phyloP scores from a whole-genome alignment of 2,797 vertebrate genomes.

The Gobio occitaniae region DNA sequence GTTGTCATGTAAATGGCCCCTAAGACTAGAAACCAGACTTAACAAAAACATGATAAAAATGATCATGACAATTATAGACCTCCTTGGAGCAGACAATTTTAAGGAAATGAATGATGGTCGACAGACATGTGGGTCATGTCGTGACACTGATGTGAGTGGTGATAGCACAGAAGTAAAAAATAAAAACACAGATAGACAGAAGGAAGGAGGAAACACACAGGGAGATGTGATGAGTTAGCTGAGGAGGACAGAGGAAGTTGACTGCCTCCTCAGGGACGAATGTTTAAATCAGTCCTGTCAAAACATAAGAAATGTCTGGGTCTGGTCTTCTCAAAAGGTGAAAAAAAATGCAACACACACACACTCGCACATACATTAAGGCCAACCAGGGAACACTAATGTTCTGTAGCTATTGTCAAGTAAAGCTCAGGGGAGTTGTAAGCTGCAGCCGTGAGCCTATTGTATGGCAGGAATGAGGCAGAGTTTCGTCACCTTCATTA shows the following conservation, averaged over 20 bases:
- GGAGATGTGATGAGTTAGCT: slow-evolving; percentile 5
- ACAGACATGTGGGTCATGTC: not conserved
- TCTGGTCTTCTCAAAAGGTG: slow-evolving; percentile 2
- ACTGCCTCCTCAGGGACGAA: slow-evolving; percentile 35
- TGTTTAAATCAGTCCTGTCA: slow-evolving; percentile 46
- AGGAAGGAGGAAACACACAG: slow-evolving; percentile 4
- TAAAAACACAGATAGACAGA: not conserved
- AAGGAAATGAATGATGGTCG: not conserved
- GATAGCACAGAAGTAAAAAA: not conserved
- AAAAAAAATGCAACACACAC: slow-evolving; percentile 21
- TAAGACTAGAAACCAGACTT: not conserved
- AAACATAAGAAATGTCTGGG: slow-evolving; percentile 33
- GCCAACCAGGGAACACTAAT: slow-evolving; percentile 32
- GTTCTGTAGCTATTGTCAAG: slow-evolving; percentile 41
- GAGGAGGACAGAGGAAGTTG: slow-evolving; percentile 20
- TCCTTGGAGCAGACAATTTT: not conserved
- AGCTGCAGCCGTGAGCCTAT: slow-evolving; percentile 44
- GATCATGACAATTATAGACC: not conserved
- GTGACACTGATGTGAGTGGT: not conserved
- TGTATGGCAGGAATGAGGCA: slow-evolving; percentile 28
- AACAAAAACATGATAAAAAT: not conserved
- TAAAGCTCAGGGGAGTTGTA: slow-evolving; percentile 51
- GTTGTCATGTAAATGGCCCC: not conserved
- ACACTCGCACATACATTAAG: slow-evolving; percentile 17
- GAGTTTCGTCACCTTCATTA: slow-evolving; percentile 44